Conservation (phyloP, 2,113 vertebrate species). For the Carassius carassius region DNA sequence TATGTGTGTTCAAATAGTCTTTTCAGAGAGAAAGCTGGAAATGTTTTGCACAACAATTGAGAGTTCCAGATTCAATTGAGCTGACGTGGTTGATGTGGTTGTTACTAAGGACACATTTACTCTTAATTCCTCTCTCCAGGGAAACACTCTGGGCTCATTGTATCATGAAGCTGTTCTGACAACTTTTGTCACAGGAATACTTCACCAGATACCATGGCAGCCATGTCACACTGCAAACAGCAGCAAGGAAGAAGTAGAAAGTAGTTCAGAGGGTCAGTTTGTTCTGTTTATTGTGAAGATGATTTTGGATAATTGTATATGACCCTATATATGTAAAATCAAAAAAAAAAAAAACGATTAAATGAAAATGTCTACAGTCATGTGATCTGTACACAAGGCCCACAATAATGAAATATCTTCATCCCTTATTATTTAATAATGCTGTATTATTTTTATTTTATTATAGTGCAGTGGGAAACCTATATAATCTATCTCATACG, state of each 20-base stretch:
- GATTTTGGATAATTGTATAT: no score
- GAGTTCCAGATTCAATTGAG: constrained; percentile 54
- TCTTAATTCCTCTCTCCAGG: constrained; percentile 60
- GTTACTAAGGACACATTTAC: constrained; percentile 49
- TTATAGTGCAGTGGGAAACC: not conserved
- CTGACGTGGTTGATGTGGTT: constrained; percentile 65
- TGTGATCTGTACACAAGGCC: no score
- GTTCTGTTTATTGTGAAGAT: no score
- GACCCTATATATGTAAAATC: no score
- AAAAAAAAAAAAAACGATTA: no score
- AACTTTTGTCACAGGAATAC: constrained; percentile 76
- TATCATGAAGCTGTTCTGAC: constrained; percentile 66
- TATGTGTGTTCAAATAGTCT: not conserved
- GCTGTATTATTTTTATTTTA: not conserved
- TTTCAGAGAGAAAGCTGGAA: constrained; percentile 39
- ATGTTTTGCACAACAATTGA: constrained; percentile 40
- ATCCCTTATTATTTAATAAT: not conserved
- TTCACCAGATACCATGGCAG: constrained; percentile 69
- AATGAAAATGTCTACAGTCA: no score
- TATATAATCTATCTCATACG: not conserved
- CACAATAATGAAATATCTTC: not conserved
- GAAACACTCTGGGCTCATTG: constrained; percentile 65
- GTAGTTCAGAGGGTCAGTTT: no score
- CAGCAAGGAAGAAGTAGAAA: constrained; percentile 32
- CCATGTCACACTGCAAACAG: constrained; percentile 52